Evolutionary conservation across 1,140 invertebrate species (phyloP).

Genomic region (Pseudachorutes palmiensis): DNA sequence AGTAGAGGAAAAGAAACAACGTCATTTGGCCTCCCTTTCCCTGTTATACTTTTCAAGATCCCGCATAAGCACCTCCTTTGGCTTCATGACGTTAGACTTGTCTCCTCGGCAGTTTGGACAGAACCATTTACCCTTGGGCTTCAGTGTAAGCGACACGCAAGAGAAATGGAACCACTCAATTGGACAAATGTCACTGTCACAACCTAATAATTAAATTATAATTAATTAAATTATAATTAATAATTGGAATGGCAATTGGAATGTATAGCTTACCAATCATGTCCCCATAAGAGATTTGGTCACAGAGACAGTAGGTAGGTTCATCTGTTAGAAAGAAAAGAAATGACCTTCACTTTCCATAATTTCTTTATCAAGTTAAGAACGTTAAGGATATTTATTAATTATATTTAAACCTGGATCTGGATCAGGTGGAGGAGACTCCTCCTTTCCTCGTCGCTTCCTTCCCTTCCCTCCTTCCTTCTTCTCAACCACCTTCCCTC

Average conservation of each 20-base stretch:
- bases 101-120: constrained; percentile 92
- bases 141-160: constrained; percentile 88
- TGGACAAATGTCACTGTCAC: constrained; percentile 94
- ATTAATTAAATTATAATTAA: no score
- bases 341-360: constrained; percentile 62
- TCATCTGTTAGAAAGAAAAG: no score
- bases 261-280: no score
- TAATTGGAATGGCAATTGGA: no score
- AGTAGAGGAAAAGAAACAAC: no score
- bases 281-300: constrained; percentile 90
- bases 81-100: constrained; percentile 84
- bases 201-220: no score
- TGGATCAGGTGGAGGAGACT: no score
- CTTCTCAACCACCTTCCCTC: background rate
- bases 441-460: no score
- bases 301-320: constrained; percentile 93
- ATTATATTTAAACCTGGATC: no score
- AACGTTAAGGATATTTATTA: no score
- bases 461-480: background rate
- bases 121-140: constrained; percentile 98
- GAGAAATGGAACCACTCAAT: constrained; percentile 99
- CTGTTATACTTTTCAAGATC: constrained; percentile 83
- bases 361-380: no score
- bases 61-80: constrained; percentile 78
- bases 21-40: constrained; percentile 83